Base-by-base conservation (phyloP, 2,888 invertebrate species). In the Drosophila parthenogenetica region DNA sequence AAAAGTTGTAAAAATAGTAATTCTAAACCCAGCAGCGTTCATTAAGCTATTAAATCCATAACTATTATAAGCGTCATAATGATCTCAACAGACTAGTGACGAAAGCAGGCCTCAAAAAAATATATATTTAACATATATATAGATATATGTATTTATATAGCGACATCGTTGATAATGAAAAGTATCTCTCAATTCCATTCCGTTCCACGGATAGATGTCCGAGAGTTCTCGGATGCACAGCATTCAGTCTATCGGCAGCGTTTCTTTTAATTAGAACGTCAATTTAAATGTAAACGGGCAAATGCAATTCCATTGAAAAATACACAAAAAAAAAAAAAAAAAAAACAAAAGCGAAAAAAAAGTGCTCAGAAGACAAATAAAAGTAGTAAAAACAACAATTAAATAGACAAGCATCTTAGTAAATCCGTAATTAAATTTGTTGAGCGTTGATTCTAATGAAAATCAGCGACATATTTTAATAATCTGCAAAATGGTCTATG, bases 221-320 rank as follows among this genome's bases (percentile, higher is more conserved):
- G 49, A 49, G 32, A 53, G 50, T 66, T 61, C 74, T 74, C 45
- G 63, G 55, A 63, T 53, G 55, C 64, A 59, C 61, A 66, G 11
- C 46, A 49, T 68, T 79, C 73, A 90, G 90, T 90, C 72, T 79
- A 75, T 68, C 79, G 78, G 76, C 78, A 86, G 66, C 81, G 84
- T 78, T 79, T 81, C 81, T 73, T 77, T 72, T 86, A 89, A 89
- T 89, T 89, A 85, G 78, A 82, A 70, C 83, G 63, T 64, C 77
- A 80, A 78, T 76, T 79, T 79, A 86, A 68, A 64, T 13, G 63
- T 43, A 64, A 48, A 66, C 70, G 65, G 54, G 48, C 64, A 59
- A 29, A 37, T 55, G 68, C 72, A 49, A 46, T 42, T 68, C 22
- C 14, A 57, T 57, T 19, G 57, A 51, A 25, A 64, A 69, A 65